Conservation (phyloP, 2,113 vertebrate genomes). For the Herpetotheres cachinnans region DNA sequence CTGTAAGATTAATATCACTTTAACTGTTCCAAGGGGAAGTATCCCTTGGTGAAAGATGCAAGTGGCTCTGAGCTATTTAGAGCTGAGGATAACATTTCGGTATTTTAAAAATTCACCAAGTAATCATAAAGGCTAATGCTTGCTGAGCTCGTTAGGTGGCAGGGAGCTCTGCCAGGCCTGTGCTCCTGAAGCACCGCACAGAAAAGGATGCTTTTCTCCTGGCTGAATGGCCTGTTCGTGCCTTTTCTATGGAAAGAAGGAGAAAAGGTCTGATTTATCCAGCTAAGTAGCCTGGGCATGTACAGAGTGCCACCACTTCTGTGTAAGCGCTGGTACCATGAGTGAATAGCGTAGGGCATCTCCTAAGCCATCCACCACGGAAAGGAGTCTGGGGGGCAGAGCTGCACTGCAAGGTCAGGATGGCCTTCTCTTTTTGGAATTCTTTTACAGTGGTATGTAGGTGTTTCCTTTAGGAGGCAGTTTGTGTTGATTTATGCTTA, state of each 20-base stretch:
- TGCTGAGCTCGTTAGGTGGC: conserved; percentile 17
- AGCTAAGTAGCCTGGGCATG: neutral
- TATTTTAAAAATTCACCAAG: conserved; percentile 80
- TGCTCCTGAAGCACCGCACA: neutral
- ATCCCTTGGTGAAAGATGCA: conserved; percentile 64
- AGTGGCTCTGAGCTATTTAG: conserved; percentile 77
- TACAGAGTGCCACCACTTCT: neutral
- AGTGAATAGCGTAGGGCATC: neutral
- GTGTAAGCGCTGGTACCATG: neutral
- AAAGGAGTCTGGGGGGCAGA: neutral
- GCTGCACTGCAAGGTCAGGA: neutral
- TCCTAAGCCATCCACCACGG: neutral
- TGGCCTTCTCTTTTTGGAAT: neutral
- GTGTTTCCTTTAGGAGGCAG: neutral
- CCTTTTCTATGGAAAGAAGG: neutral
- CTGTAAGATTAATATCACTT: conserved; percentile 50
- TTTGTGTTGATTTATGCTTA: neutral
- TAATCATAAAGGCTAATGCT: conserved; percentile 72
- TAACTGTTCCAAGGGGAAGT: conserved; percentile 76
- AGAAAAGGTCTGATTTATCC: neutral
- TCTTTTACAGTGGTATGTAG: neutral
- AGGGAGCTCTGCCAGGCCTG: conserved; percentile 37
- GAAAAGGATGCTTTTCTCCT: conserved; percentile 11
- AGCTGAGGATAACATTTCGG: conserved; percentile 81
- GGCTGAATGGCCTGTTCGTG: neutral